Evolutionary conservation across 2,888 invertebrate species (phyloP).

Genomic region (Pammene fasciana): DNA sequence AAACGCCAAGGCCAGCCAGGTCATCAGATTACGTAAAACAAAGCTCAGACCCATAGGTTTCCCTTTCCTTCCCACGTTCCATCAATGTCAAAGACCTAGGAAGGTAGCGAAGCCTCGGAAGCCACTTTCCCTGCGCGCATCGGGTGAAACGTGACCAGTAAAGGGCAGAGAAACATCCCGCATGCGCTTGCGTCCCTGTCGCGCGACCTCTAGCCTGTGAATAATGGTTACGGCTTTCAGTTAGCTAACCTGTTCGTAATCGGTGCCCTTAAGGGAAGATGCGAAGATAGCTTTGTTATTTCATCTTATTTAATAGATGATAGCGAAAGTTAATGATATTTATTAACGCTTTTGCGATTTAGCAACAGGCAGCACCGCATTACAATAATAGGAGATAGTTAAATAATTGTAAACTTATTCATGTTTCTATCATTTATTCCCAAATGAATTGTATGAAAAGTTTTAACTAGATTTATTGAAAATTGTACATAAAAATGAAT

Average conservation of each 20-base stretch:
- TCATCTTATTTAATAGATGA: slow-evolving; percentile 3
- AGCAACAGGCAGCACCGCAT: background rate
- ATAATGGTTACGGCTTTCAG: slow-evolving; percentile 32
- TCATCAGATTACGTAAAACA: slow-evolving; percentile 45
- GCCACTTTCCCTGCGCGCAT: slow-evolving; percentile 59
- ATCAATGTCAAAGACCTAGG: slow-evolving; percentile 49
- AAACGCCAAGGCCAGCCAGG: slow-evolving; percentile 48
- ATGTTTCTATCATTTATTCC: no score
- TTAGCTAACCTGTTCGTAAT: slow-evolving; percentile 35
- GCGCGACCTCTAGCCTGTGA: slow-evolving; percentile 59
- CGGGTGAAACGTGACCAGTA: slow-evolving; percentile 61
- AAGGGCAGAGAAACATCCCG: slow-evolving; percentile 70
- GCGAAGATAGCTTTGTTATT: slow-evolving; percentile 24
- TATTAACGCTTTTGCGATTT: background rate
- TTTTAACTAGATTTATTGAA: no score
- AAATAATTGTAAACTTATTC: no score
- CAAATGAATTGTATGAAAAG: no score
- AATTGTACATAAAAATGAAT: no score
- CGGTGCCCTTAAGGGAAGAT: slow-evolving; percentile 22
- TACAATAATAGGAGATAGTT: no score
- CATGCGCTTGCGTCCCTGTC: slow-evolving; percentile 58
- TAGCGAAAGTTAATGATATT: slow-evolving; percentile 8
- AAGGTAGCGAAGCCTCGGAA: slow-evolving; percentile 61
- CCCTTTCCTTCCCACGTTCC: slow-evolving; percentile 58
- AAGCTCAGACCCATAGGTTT: slow-evolving; percentile 42